These are phyloP conservation scores for Numida meleagris DNA, from an alignment of 2,113 vertebrate species.

Conservation along the genomic window DNA sequence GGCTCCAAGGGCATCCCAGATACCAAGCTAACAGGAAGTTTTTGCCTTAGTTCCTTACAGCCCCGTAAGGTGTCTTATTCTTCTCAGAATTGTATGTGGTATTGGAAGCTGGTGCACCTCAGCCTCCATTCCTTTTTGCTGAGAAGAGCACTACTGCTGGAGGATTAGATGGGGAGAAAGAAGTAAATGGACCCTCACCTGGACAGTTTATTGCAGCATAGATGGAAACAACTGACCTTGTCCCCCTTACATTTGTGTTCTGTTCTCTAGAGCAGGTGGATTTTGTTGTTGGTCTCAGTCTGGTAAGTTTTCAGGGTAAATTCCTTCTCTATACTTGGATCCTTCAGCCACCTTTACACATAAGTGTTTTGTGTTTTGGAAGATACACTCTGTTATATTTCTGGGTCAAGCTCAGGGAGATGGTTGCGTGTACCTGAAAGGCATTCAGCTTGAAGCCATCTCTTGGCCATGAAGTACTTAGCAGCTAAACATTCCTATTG, in stretches of 20 bases:
- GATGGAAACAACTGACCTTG: constrained; percentile 45
- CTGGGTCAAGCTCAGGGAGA: constrained; percentile 1
- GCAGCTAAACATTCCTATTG: constrained; percentile 44
- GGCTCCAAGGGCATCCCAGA: constrained; percentile 13
- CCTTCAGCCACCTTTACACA: neutral
- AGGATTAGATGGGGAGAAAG: constrained; percentile 4
- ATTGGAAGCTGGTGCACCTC: constrained; percentile 38
- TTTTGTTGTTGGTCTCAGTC: neutral
- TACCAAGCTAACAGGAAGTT: constrained; percentile 30
- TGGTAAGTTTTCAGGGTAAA: neutral
- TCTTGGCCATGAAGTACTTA: constrained; percentile 38
- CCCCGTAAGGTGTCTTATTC: constrained; percentile 17
- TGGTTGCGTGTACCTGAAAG: neutral
- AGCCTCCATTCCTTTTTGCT: constrained; percentile 21
- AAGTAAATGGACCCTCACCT: constrained; percentile 1
- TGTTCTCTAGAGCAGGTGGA: constrained; percentile 11
- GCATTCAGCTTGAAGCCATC: neutral
- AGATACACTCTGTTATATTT: neutral
- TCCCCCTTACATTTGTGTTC: neutral
- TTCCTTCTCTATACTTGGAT: neutral
- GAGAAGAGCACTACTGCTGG: constrained; percentile 5
- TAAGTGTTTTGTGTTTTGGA: constrained; percentile 5
- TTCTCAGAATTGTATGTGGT: constrained; percentile 21
- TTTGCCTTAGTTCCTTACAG: constrained; percentile 69
- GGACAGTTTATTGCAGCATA: neutral